phyloP scores from a whole-genome alignment of 2,888 invertebrate genomes.

The Amphipyra tragopoginis region DNA sequence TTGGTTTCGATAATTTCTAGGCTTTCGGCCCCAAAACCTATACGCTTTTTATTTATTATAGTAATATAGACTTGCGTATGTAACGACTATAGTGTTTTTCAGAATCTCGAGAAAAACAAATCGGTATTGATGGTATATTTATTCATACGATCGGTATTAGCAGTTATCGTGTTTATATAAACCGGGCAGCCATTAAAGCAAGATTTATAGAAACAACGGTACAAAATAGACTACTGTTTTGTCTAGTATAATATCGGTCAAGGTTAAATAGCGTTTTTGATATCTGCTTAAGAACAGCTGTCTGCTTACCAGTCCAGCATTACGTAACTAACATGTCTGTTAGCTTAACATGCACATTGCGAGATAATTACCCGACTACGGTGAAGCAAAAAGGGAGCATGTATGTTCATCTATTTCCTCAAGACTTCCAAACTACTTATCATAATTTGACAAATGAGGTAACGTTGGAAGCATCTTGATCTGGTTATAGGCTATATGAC shows the following conservation, averaged over 20 bases:
- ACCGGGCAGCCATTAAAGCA: constrained; percentile 2
- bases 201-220: constrained; percentile 15
- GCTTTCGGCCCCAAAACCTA: not conserved
- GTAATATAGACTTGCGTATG: not conserved
- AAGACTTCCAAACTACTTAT: no score
- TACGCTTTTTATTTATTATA: not conserved
- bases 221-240: constrained; percentile 9
- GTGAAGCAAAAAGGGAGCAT: no score
- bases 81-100: not conserved
- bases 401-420: no score
- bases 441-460: no score
- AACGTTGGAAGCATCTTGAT: no score
- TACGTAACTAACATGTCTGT: no score
- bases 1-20: no score
- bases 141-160: not conserved
- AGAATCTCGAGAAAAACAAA: constrained; percentile 29
- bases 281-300: not conserved
- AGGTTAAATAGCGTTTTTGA: constrained; percentile 14
- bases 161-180: constrained; percentile 16
- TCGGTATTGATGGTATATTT: constrained; percentile 20
- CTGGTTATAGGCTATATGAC: no score
- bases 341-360: no score
- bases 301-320: no score
- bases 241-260: constrained; percentile 12
- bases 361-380: no score